These are phyloP conservation scores for Limanda limanda DNA, from an alignment of 2,113 vertebrate species.

Conservation along the genomic window DNA sequence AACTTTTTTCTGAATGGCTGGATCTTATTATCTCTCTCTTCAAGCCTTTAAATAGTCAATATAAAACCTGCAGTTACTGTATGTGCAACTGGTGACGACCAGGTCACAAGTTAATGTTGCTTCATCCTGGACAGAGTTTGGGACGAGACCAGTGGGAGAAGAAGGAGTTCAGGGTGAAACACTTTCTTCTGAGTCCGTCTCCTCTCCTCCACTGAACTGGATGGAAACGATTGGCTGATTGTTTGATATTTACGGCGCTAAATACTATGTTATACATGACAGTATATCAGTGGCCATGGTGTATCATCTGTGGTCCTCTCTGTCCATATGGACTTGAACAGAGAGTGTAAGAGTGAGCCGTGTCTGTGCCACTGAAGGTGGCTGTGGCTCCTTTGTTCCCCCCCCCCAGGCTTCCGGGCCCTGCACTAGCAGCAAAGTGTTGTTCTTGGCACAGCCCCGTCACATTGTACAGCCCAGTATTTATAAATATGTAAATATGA, in stretches of 20 bases:
- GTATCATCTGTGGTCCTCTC: neutral
- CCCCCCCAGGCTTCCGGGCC: constrained; percentile 73
- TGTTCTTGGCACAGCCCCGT: constrained; percentile 81
- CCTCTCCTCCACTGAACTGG: neutral
- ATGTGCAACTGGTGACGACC: no score
- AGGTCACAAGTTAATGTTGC: no score
- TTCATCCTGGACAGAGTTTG: no score
- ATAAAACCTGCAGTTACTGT: no score
- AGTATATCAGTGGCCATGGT: neutral
- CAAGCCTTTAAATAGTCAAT: no score
- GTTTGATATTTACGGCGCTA: neutral
- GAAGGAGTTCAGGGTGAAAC: neutral
- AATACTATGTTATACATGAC: neutral
- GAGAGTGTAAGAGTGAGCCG: constrained; percentile 13
- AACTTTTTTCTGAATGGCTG: no score
- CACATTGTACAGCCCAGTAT: constrained; percentile 83
- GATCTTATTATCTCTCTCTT: no score
- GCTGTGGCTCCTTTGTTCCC: constrained; percentile 71
- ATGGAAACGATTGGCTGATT: neutral
- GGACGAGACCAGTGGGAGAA: neutral
- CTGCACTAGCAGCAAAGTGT: constrained; percentile 72
- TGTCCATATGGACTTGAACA: neutral
- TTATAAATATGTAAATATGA: constrained; percentile 87
- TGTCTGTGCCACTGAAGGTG: constrained; percentile 52
- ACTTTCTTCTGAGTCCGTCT: no score